Conservation (phyloP, 2,113 vertebrate species). For the Embiotoca jacksoni region DNA sequence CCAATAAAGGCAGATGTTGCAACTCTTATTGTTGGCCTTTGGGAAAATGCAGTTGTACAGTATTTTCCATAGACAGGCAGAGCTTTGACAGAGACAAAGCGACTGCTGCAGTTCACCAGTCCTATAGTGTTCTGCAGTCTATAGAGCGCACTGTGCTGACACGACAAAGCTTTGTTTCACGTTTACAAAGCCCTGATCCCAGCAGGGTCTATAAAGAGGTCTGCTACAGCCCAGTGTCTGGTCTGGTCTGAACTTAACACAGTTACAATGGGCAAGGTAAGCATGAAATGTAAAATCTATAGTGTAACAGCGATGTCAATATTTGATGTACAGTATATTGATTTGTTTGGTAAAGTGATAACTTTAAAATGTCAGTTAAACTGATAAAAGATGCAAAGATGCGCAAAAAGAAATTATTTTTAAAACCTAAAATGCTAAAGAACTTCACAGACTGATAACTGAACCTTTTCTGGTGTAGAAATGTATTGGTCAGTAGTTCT, state of each 20-base stretch:
- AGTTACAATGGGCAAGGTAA: constrained; percentile 84
- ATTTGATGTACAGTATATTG: not conserved
- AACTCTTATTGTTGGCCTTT: constrained; percentile 71
- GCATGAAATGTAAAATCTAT: constrained; percentile 41
- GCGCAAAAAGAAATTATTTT: too few species aligned
- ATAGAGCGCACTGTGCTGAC: constrained; percentile 80
- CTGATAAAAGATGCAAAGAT: not conserved
- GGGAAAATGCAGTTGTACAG: constrained; percentile 77
- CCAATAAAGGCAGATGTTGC: constrained; percentile 76
- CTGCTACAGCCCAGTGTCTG: constrained; percentile 43
- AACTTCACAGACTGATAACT: not conserved
- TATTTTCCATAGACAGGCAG: constrained; percentile 73
- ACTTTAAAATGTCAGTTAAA: not conserved
- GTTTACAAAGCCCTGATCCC: constrained; percentile 75
- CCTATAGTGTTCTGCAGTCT: constrained; percentile 64
- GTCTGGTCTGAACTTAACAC: constrained; percentile 65
- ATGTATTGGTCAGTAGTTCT: not conserved
- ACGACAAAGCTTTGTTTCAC: constrained; percentile 72
- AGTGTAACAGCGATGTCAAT: not conserved
- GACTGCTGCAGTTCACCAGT: constrained; percentile 54
- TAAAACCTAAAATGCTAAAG: not conserved
- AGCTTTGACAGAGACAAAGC: constrained; percentile 78
- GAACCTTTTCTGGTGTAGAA: not conserved
- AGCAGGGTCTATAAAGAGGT: constrained; percentile 81
- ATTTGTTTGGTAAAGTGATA: not conserved